Evolutionary conservation across 2,888 invertebrate genomes (phyloP).

Genomic region (Drosophila villosipedis): DNA sequence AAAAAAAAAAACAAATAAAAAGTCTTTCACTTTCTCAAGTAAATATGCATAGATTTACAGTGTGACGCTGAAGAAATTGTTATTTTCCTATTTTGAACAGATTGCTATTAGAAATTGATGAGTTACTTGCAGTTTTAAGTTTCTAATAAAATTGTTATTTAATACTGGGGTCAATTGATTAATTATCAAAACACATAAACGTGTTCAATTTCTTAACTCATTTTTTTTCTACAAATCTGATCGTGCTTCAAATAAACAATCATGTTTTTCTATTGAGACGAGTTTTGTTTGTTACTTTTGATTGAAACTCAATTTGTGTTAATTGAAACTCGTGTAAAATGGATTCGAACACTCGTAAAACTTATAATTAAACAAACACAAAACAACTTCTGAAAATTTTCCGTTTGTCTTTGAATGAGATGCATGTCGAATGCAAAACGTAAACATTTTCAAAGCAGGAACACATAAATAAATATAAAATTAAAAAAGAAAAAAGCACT

Average conservation of each 20-base stretch:
- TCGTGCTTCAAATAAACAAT: not conserved
- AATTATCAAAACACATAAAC: not conserved
- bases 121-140: not conserved
- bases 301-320: not conserved
- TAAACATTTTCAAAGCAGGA: slow-evolving; percentile 3
- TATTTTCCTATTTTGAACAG: not conserved
- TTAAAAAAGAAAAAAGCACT: slow-evolving; percentile 33
- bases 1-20: not conserved
- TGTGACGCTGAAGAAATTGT: not conserved
- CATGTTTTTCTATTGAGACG: not conserved
- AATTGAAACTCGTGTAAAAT: not conserved
- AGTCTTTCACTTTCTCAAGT: slow-evolving; percentile 9
- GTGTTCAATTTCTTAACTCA: not conserved
- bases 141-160: not conserved
- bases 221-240: not conserved
- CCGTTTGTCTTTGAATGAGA: not conserved
- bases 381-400: slow-evolving; percentile 14
- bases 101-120: not conserved
- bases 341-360: not conserved
- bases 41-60: not conserved
- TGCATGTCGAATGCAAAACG: slow-evolving; percentile 20
- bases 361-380: slow-evolving; percentile 3
- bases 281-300: not conserved
- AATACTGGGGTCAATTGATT: not conserved
- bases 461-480: slow-evolving; percentile 20